Conservation (phyloP, 2,888 invertebrate genomes). For the Xanthia togata region DNA sequence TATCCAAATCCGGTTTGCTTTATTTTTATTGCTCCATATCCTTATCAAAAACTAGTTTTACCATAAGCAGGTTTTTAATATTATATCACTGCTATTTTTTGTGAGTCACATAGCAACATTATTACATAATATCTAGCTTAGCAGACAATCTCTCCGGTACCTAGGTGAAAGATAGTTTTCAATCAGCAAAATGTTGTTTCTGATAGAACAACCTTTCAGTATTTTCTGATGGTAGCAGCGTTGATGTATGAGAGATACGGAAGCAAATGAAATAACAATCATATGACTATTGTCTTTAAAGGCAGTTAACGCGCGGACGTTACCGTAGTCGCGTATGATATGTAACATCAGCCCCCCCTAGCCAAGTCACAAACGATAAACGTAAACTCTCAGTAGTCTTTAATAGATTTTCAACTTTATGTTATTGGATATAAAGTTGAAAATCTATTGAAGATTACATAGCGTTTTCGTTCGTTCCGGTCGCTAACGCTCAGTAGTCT, state of each 20-base stretch:
- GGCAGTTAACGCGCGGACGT: neutral
- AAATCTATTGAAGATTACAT: no score
- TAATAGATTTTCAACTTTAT: no score
- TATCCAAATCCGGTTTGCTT: conserved; percentile 39
- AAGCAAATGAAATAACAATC: neutral
- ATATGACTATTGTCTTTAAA: neutral
- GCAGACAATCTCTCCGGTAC: neutral
- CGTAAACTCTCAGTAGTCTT: no score
- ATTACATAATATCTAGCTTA: conserved; percentile 18
- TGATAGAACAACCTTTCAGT: neutral
- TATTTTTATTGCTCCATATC: conserved; percentile 53
- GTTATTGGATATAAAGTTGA: no score
- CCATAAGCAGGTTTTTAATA: conserved; percentile 36
- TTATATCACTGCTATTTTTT: conserved; percentile 34
- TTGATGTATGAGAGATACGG: neutral
- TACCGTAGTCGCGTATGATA: no score
- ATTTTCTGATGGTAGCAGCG: neutral
- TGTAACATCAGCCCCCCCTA: no score
- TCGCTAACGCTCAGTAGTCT: no score
- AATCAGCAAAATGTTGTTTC: neutral
- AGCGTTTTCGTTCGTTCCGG: no score
- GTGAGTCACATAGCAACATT: neutral
- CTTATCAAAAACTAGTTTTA: conserved; percentile 41
- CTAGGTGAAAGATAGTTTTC: no score
- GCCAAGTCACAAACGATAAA: no score